Base-by-base conservation (phyloP, 2,888 invertebrate species). In the Phorcus lineatus region DNA sequence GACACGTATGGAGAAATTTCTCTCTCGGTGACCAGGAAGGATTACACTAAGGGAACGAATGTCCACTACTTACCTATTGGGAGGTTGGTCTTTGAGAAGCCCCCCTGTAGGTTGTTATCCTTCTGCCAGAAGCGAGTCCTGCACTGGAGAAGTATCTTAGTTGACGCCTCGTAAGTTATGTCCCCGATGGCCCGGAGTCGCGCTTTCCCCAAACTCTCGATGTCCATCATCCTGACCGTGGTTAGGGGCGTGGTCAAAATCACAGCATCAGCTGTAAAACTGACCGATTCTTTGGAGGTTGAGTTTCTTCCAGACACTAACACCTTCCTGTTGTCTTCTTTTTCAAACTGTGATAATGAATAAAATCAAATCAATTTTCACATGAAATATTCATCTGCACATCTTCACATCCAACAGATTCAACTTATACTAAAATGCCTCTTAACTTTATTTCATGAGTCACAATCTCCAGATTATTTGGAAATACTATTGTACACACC, bases 81-180 rank as follows among this genome's bases (percentile, higher is more conserved):
- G 4, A 77, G 81, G 47, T 76, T 67, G 6, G 82, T 81, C 47
- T 36, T 80, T 13, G 82, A 54, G 22, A 28, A 81, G 0, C 85
- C 85, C 13, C 85, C 85, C 47, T 81, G 75, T 17, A 78, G 82
- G 7, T 80, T 74, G 24, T 79, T 81, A 0, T 31, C 31, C 4
- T 81, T 70, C 66, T 84, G 82, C 83, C 84, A 85, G 78, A 84
- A 85, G 47, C 83, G 54, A 1, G 55, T 80, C 40, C 77, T 74
- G 57, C 80, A 85, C 57, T 85, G 84, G 1, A 85, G 57, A 24
- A 83, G 52, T 16, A 85, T 31, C 66, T 81, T 84, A 3, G 84
- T 84, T 1, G 84, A 79, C 22, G 84, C 62, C 16, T 77, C 75
- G 52, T 82, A 83, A n/a, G 55, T 55, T 2, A 84, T 79, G 7